Evolutionary conservation across 1,140 invertebrate genomes (phyloP).

Genomic region (Ylistrum balloti): DNA sequence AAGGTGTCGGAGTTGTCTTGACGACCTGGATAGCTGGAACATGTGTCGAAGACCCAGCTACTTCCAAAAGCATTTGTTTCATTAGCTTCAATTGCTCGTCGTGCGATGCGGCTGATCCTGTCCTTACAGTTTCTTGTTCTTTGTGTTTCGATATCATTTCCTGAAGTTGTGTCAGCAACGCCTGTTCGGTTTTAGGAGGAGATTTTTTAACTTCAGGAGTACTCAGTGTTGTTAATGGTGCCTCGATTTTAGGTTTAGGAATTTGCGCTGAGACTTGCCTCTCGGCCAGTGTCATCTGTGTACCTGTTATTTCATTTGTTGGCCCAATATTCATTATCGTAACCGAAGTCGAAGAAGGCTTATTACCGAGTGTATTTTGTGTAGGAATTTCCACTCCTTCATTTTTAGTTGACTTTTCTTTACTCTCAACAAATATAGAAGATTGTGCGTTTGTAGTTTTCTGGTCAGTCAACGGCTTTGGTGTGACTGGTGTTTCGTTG

Average conservation of each 20-base stretch:
- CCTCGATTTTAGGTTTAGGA: background rate
- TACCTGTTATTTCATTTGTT: background rate
- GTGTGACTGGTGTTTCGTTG: too few species aligned
- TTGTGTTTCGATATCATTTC: slow-evolving; percentile 13
- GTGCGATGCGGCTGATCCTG: background rate
- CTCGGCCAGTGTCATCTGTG: background rate
- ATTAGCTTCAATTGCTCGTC: background rate
- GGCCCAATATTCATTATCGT: background rate
- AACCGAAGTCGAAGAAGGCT: too few species aligned
- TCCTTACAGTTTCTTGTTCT: background rate
- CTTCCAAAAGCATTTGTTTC: background rate
- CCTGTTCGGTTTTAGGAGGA: background rate
- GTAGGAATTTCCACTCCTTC: background rate
- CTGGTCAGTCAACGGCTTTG: too few species aligned
- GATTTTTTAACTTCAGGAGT: background rate
- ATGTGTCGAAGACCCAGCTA: background rate
- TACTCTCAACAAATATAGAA: background rate
- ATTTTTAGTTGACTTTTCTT: background rate
- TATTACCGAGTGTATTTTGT: too few species aligned
- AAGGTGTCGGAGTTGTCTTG: background rate
- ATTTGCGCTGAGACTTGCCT: background rate
- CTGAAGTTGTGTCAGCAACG: background rate
- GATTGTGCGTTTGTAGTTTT: too few species aligned
- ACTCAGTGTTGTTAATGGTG: background rate
- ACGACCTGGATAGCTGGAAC: background rate